Base-by-base conservation (phyloP, 2,888 invertebrate genomes). In the Isotomurus palustris region DNA sequence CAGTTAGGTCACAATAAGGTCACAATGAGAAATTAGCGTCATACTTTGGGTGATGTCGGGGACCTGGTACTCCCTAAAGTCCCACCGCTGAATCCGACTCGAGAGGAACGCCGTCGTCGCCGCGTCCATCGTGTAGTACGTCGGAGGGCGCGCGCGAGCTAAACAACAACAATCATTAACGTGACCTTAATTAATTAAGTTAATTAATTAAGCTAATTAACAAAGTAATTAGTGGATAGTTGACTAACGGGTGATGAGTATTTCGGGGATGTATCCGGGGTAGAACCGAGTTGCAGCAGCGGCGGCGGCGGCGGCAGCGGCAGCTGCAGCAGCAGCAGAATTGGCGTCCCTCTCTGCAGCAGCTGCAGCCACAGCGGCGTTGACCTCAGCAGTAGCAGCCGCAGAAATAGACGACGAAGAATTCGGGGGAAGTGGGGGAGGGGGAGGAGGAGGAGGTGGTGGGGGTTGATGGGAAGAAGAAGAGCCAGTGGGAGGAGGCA, bases 71-170 rank as follows among this genome's bases (percentile, higher is more conserved):
- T 65, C 45, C 27, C 59, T 60, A 49, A 70, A 70, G 28, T 70
- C 70, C 70, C 70, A 70, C 43, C 65, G 66, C 54, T 70, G 70
- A 43, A 70, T 68, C 51, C 70, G 53, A 56, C 68, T 68, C 5
- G 68, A 68, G 8, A 70, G 50, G 53, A 68, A 70, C 10, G 67
- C 67, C 35, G 69, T 69, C 12, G 69, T 69, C 2, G 69, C 65
- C 10, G 69, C 69, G 53, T 69, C 69, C 65, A 69, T 64, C 19
- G 67, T 68, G 32, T 68, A 69, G 41, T 69, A 69, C 1, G 64
- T 68, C 6, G 63, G 62, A 21, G 69, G 66, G 45, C 69, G 48
- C 17, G 67, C 66, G 14, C 69, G 60, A 36, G 69, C 67, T 67
- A 44, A n/a, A 44, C 38, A 38, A 45, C 19, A 8, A 38, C 19